Evolutionary conservation across 53 echinoderm and acorn worm species (phyloP).

Genomic region (Paracentrotus lividus): DNA sequence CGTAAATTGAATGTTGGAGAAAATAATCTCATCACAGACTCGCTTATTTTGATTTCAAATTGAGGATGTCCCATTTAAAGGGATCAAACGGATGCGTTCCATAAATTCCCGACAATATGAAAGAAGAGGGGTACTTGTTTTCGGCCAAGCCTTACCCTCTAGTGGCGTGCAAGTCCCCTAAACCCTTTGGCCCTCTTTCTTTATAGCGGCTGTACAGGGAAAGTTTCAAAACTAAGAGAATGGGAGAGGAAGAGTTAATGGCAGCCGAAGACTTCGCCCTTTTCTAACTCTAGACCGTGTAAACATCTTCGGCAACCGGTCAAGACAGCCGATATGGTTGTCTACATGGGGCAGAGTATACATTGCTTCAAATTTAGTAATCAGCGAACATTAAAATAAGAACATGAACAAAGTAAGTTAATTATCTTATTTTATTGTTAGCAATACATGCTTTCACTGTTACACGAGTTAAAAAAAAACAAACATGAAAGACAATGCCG

Average conservation of each 20-base stretch:
- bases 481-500: no score
- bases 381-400: neutral
- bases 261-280: slow-evolving; percentile 37
- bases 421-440: no score
- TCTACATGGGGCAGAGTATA: neutral
- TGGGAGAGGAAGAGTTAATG: neutral
- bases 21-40: slow-evolving; percentile 25
- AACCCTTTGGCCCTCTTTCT: neutral
- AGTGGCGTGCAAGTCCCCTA: slow-evolving; percentile 1
- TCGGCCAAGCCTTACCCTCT: slow-evolving; percentile 60
- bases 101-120: slow-evolving; percentile 43
- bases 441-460: no score
- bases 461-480: no score
- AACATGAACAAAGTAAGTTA: neutral
- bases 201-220: neutral
- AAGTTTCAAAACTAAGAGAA: neutral
- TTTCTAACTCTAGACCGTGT: slow-evolving; percentile 43
- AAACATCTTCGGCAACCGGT: slow-evolving; percentile 6
- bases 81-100: slow-evolving; percentile 26
- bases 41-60: slow-evolving; percentile 65
- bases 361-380: neutral
- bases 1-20: slow-evolving; percentile 22
- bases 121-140: slow-evolving; percentile 43
- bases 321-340: slow-evolving; percentile 21
- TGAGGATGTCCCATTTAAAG: slow-evolving; percentile 51